These are phyloP conservation scores for Colossoma macropomum DNA, from an alignment of 2,113 vertebrate genomes.

Conservation along the genomic window DNA sequence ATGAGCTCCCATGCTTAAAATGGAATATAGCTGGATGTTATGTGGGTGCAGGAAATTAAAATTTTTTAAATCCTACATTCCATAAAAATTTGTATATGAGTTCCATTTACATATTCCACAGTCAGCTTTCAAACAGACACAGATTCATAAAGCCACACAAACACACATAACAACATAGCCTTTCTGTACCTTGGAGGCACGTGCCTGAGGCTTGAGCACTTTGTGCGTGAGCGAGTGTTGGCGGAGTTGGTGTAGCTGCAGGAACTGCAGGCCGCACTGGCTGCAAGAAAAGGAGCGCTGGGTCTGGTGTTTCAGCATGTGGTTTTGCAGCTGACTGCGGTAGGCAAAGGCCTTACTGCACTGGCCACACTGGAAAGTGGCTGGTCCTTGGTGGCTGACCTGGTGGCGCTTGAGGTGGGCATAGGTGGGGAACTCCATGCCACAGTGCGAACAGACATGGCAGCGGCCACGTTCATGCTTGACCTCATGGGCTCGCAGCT, in stretches of 20 bases:
- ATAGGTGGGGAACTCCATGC: conserved; percentile 97
- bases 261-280: conserved; percentile 96
- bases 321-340: conserved; percentile 97
- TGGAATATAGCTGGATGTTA: too few species aligned
- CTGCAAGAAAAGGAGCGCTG: conserved; percentile 95
- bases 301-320: conserved; percentile 95
- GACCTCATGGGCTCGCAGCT: conserved; percentile 93
- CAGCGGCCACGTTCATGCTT: conserved; percentile 94
- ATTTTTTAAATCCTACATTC: too few species aligned
- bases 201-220: conserved; percentile 60
- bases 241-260: conserved; percentile 96
- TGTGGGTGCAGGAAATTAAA: too few species aligned
- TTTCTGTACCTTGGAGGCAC: conserved; percentile 33
- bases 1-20: too few species aligned
- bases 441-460: conserved; percentile 93
- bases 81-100: neutral
- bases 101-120: too few species aligned
- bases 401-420: conserved; percentile 96
- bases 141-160: neutral
- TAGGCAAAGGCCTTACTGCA: conserved; percentile 95
- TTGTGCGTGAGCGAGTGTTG: conserved; percentile 96
- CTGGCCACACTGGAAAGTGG: conserved; percentile 95
- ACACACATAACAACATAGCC: neutral
- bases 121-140: neutral
- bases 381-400: conserved; percentile 93